A percentile compares a stretch with the other conserved stretches of the same genome.
phyloP scores from a whole-genome alignment of 2,888 invertebrate genomes.

The Netelia fuscicornis region DNA sequence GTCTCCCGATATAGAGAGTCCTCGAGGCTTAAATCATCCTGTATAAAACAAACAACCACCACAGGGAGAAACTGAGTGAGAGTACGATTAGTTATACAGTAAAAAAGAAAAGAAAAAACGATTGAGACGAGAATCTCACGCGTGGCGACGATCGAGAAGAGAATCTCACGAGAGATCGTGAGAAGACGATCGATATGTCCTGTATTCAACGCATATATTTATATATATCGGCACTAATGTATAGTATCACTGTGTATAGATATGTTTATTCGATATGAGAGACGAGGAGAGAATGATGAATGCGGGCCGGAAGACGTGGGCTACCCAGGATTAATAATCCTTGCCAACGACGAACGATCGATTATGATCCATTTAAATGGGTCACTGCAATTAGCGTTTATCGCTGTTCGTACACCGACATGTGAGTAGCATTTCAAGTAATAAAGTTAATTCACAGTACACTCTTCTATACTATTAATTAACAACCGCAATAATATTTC shows the following conservation, averaged over 20 bases:
- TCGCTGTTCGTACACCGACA: constrained; percentile 6
- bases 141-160: constrained; percentile 41
- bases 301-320: constrained; percentile 61
- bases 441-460: too few species aligned
- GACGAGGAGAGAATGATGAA: constrained; percentile 46
- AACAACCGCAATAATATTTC: too few species aligned
- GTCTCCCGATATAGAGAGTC: constrained; percentile 73
- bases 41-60: constrained; percentile 66
- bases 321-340: constrained; percentile 45
- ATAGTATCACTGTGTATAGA: not conserved
- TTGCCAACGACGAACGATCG: constrained; percentile 48
- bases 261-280: constrained; percentile 27
- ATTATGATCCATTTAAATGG: constrained; percentile 54
- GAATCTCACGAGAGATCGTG: constrained; percentile 49
- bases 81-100: constrained; percentile 1
- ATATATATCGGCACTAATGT: not conserved
- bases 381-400: constrained; percentile 49
- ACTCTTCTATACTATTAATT: too few species aligned
- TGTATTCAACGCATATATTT: constrained; percentile 16
- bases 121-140: not conserved
- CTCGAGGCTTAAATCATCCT: constrained; percentile 74
- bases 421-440: constrained; percentile 23
- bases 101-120: not conserved
- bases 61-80: constrained; percentile 9
- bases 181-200: constrained; percentile 49